Base-by-base conservation (phyloP, 2,113 vertebrate species). In the Anser cygnoides region DNA sequence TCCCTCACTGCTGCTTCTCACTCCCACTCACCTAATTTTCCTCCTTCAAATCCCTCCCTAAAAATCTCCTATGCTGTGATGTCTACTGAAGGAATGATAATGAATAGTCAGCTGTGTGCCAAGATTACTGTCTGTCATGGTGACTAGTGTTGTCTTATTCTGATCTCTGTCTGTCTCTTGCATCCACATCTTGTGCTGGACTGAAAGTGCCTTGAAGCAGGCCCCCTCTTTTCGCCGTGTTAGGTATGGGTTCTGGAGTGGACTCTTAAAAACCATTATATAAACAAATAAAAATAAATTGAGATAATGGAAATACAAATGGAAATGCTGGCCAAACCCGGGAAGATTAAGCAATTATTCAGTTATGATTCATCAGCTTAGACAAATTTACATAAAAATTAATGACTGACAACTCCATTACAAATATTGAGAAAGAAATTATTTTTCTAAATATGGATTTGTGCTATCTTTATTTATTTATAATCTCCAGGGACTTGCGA, bases 21-120 rank as follows among this genome's bases (percentile, higher is more conserved):
- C 96, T 95, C 94, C 95, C 87, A 96, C 95, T 95, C 95, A 95
- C 93, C 92, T 96, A 89, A 96, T 97, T 96, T 97, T 96, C 87
- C 67, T 95, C 74, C 89, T 93, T 92, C 87, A 91, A 97, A 95
- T 97, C 94, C 94, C 93, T 96, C 93, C 93, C 89, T 89, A 85
- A 97, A 96, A 96, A 87, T 91, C 89, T 93, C 91, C 92, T 95
- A 4, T 93, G 81, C 96, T 89, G 91, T 84, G 94, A 93, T 95
- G 95, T 93, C 94, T 95, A 20, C 94, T 91, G 87, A 92, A 91
- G 93, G 89, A 96, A 97, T 91, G 96, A 39, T 92, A 96, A 97
- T 82, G 93, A 95, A 81, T 16, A 66, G 65, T 92, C 95, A 96
- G 84, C 93, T 54, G 84, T 91, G 91, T 93, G 87, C 94, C 84